Base-by-base conservation (phyloP, 2,888 invertebrate genomes). In the Melieria picta region DNA sequence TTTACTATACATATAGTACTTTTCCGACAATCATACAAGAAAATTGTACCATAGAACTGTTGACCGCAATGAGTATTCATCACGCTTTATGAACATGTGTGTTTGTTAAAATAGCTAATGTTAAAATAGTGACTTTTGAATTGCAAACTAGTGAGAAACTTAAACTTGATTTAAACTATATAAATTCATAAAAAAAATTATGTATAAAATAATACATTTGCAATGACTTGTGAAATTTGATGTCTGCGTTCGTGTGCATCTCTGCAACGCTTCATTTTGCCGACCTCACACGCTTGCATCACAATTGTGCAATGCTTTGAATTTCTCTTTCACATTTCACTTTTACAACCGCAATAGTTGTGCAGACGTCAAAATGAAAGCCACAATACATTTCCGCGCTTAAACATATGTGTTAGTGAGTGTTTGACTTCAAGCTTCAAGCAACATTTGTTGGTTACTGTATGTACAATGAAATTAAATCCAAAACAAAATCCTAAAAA, bases 61-160 rank as follows among this genome's bases (percentile, higher is more conserved):
- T 55, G 13, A 60, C 52, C 67, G 52, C 67, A 67, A 67, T 67
- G 50, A 67, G 45, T 67, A 61, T 61, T 48, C 43, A 67, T 67
- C 52, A 67, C 67, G 30, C 30, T 30, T 30, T 30, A 30, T 30
- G 30, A 30, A 30, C 30, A 30, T 30, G 30, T 30, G 30, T 16
- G 30, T 30, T 30, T 30, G 30, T 30, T 30, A 30, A 2, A 30
- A 30, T 30, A 30, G 30, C 30, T 30, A 30, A 30, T 30, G 30
- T 30, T 67, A 67, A 67, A 67, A 60, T 67, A 67, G 66, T 67
- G 66, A 67, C 66, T 67, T 67, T 67, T 67, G 60, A 43, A 60
- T 67, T 67, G 66, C 66, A 67, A 67, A 67, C 65, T 66, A 66
- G 65, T 66, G 66, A 66, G 60, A 43, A 58, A 11, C 45, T 50